phyloP scores from a whole-genome alignment of 2,113 vertebrate genomes.

The Myrmecobius fasciatus region DNA sequence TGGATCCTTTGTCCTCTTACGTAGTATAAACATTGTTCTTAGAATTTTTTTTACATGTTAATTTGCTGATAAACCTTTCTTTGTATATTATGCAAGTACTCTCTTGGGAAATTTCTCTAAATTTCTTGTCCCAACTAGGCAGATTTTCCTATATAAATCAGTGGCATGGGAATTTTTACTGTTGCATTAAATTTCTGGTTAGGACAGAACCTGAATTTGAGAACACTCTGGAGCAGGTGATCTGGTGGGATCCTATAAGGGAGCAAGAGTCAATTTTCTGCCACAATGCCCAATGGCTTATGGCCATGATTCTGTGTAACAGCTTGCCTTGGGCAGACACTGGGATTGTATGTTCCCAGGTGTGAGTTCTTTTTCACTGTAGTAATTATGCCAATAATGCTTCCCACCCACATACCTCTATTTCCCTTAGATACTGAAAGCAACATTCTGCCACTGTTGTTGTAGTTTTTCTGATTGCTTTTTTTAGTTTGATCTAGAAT shows the following conservation, averaged over 20 bases:
- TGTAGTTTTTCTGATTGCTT: constrained; percentile 1
- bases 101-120: constrained; percentile 25
- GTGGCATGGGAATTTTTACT: constrained; percentile 27
- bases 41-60: constrained; percentile 22
- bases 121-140: constrained; percentile 11
- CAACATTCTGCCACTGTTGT: not conserved
- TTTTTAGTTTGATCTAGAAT: not conserved
- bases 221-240: not conserved
- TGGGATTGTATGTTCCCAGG: constrained; percentile 16
- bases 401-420: not conserved
- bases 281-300: not conserved
- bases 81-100: not conserved
- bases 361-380: not conserved
- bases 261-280: not conserved
- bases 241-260: not conserved
- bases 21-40: constrained; percentile 8
- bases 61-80: constrained; percentile 16
- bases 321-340: constrained; percentile 13
- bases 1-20: not conserved
- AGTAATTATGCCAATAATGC: constrained; percentile 24
- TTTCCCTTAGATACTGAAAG: not conserved
- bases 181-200: constrained; percentile 17
- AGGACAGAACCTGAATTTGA: constrained; percentile 25
- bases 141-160: constrained; percentile 16
- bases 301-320: not conserved